Base-by-base conservation (phyloP, 2,888 invertebrate species). In the Drosophila parthenogenetica region DNA sequence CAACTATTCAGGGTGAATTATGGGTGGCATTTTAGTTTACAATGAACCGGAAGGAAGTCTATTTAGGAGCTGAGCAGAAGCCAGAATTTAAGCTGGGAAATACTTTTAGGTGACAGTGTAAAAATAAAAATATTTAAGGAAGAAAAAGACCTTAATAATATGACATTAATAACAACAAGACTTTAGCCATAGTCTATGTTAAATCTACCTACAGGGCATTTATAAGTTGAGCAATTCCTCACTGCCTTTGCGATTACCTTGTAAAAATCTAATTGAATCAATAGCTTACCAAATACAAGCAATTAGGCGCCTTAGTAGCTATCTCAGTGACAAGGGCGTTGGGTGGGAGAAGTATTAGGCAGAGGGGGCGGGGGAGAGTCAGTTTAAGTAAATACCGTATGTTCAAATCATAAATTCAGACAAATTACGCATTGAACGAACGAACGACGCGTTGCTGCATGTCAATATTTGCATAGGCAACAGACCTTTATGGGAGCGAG, bases 381-480 rank as follows among this genome's bases (percentile, higher is more conserved):
- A 32, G 7, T 46, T 51, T 59, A 68, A 49, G 50, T 65, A 79
- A 88, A 84, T 65, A 72, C 11, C 13, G 35, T 70, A 64, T 61
- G 60, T 40, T 5, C 46, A 68, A 66, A 29, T 66, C 71, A 86
- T 69, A 78, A 80, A 81, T 83, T 81, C 64, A 68, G 70, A 69
- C 73, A 85, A 85, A 87, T 81, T 84, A 89, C 73, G 79, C 67
- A 84, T 76, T 13, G 35, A 13, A 71, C 72, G 64, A 13, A 71
- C 72, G 64, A 77, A 73, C 66, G 73, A 73, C 68, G 64, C 68
- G 60, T 48, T 68, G 60, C 45, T 68, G 82, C 71, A 65, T 54
- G 73, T 77, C 73, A 88, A 89, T 89, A 87, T 87, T 85, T 80
- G 77, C 80, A 80, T 89, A 70, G 77, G 54, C 60, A 59, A 67